Evolutionary conservation across 2,888 invertebrate genomes (phyloP), one percentile per base, ranked within the genome.

Genomic region (Drosophila recens): DNA sequence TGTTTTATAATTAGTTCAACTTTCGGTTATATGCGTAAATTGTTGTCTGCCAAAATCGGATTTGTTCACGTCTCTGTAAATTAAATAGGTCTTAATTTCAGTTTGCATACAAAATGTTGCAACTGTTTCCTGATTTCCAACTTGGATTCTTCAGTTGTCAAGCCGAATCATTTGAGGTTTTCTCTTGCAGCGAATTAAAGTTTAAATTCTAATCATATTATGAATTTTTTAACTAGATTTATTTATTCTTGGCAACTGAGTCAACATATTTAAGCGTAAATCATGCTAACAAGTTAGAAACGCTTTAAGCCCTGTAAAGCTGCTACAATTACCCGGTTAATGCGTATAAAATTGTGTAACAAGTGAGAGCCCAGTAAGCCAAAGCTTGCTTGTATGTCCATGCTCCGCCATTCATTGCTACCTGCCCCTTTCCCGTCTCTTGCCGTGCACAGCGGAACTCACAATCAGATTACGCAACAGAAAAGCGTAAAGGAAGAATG

Each of bases 271-370:
- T 56, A 30, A 9, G 17, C 42, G 6, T 38, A 45, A 57, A 53
- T 42, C 46, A 48, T 40, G 42, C 34, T 54, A 51, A 66, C 45
- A 40, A 71, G 73, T 70, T 49, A 38, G 74, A 46, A 62, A 43
- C 53, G 40, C 52, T 56, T 53, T 84, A 89, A 89, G 73, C 72
- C 67, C 34, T 46, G 40, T 45, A 79, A 87, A 89, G 89, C 89
- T 66, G 61, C 64, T 72, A 62, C 73, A 89, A 84, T 89, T 89
- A 81, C 72, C 79, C 79, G 72, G 72, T 69, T 84, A 84, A 84
- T 81, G 69, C 79, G 70, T 49, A 85, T 79, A 61, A 87, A 85
- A 79, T 72, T 67, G 64, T 67, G 73, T 81, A 81, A 81, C 81
- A 84, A 87, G 70, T 67, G 69, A 65, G 74, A 63, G 27, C 42